Base-by-base conservation (phyloP, 2,797 vertebrate species). In the Crocidura indochinensis region DNA sequence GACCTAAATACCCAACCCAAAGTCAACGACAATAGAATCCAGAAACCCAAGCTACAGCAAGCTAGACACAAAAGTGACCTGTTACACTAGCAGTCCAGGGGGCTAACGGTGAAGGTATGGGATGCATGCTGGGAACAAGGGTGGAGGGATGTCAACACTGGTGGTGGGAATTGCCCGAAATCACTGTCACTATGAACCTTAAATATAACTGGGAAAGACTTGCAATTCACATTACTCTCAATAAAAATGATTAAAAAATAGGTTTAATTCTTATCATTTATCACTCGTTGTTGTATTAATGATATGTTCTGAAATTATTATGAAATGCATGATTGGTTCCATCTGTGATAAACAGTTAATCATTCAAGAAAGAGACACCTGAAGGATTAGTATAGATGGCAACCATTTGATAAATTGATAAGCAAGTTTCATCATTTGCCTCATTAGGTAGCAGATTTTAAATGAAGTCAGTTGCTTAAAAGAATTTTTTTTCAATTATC, bases 391-490 rank as follows among this genome's bases (percentile, higher is more conserved):
- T 95, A 94, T 94, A 97, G 95, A 97, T 93, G 97, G 94, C 95
- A 98, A 97, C 92, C 97, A 95, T 98, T 98, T 98, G 98, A 98
- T 97, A 98, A 97, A 98, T 97, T 97, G 96, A 97, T 97, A 97
- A 97, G 93, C 93, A 96, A 95, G 77, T 96, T 97, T 97, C 97
- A 97, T 98, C 97, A 97, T 93, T 92, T 97, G 95, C 96, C 96
- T 98, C 97, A 97, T 98, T 97, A 98, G 96, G 91, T 96, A 97
- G 93, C 91, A 97, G 90, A 92, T 96, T 92, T 91, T 81, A 96
- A 97, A 97, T 62, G 73, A 95, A 94, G 84, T 96, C 92, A 95
- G 44, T 96, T 96, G 69, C 75, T 96, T 68, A 67, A 83, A 84
- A 76, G 53, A 94, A 65, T 94, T 94, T 94, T 93, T 81, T 94